phyloP scores from a whole-genome alignment of 53 echinoderm and acorn worm genomes.

The Temnopleurus reevesii region DNA sequence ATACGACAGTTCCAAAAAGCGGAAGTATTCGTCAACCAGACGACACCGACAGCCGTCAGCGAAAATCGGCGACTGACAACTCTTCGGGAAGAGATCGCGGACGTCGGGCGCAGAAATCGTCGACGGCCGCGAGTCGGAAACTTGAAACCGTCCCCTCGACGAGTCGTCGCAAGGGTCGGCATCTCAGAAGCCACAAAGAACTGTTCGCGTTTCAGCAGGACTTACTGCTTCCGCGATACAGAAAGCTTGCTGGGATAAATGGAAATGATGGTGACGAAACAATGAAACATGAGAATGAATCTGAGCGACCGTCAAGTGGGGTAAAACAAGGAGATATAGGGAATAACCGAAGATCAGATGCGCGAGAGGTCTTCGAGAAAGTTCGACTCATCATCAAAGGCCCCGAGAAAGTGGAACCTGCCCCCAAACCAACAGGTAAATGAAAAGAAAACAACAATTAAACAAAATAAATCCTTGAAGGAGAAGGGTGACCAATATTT shows the following conservation, averaged over 20 bases:
- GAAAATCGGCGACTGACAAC: neutral
- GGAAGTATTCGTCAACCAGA: neutral
- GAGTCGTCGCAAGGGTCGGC: neutral
- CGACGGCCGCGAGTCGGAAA: neutral
- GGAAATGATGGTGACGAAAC: neutral
- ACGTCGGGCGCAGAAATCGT: neutral
- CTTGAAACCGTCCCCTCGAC: neutral
- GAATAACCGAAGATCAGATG: neutral
- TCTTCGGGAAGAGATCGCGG: neutral
- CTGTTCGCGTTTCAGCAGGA: conserved; percentile 47
- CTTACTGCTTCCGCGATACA: conserved; percentile 45
- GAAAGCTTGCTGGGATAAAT: conserved; percentile 42
- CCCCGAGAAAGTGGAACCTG: conserved; percentile 21
- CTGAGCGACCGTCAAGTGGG: neutral
- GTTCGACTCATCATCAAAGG: conserved; percentile 42
- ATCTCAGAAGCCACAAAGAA: conserved; percentile 31
- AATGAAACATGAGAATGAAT: neutral
- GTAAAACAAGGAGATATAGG: neutral
- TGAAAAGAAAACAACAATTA: no score
- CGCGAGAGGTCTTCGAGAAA: conserved; percentile 51
- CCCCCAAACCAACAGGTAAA: neutral
- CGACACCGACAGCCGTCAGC: neutral
- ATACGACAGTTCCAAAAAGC: neutral
- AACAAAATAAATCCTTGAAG: no score
- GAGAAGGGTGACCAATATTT: no score